Conservation (phyloP, 2,797 vertebrate species). For the Trachurus trachurus region DNA sequence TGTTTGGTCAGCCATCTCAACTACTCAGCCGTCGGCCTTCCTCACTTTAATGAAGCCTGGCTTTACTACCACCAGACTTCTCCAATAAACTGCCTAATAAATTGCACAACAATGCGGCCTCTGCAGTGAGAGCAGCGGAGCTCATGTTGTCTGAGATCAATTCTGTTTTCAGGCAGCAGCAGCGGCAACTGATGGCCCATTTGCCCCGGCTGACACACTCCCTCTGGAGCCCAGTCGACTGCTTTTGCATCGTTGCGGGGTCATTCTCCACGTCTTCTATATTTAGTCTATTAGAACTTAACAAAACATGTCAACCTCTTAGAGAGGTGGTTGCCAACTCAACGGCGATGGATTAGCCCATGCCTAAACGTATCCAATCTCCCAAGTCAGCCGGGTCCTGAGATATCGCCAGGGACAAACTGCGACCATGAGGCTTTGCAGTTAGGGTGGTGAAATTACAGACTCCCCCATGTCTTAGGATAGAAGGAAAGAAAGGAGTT, state of each 20-base stretch:
- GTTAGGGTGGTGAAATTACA: slow-evolving; percentile 26
- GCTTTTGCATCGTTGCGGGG: slow-evolving; percentile 49
- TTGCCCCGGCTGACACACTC: slow-evolving; percentile 55
- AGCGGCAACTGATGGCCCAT: slow-evolving; percentile 51
- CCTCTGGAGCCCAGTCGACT: slow-evolving; percentile 52
- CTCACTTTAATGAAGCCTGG: slow-evolving; percentile 63
- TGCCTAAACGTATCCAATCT: slow-evolving; percentile 31
- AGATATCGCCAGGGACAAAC: slow-evolving; percentile 15
- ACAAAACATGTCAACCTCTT: slow-evolving; percentile 35
- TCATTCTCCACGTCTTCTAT: slow-evolving; percentile 39
- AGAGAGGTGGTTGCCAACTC: slow-evolving; percentile 7
- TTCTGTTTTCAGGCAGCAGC: slow-evolving; percentile 56
- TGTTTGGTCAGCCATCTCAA: slow-evolving; percentile 41
- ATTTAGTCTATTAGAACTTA: slow-evolving; percentile 49
- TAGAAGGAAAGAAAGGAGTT: background rate
- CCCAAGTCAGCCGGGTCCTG: slow-evolving; percentile 16
- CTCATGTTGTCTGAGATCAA: slow-evolving; percentile 62
- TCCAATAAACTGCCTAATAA: slow-evolving; percentile 70
- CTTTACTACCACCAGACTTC: slow-evolving; percentile 64
- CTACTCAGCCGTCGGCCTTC: slow-evolving; percentile 47
- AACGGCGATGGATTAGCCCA: slow-evolving; percentile 37
- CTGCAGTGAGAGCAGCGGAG: slow-evolving; percentile 46
- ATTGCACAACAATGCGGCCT: slow-evolving; percentile 60
- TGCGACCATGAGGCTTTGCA: slow-evolving; percentile 6
- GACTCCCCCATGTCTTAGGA: background rate